Evolutionary conservation across 2,888 invertebrate species (phyloP).

Genomic region (Macaria liturata): DNA sequence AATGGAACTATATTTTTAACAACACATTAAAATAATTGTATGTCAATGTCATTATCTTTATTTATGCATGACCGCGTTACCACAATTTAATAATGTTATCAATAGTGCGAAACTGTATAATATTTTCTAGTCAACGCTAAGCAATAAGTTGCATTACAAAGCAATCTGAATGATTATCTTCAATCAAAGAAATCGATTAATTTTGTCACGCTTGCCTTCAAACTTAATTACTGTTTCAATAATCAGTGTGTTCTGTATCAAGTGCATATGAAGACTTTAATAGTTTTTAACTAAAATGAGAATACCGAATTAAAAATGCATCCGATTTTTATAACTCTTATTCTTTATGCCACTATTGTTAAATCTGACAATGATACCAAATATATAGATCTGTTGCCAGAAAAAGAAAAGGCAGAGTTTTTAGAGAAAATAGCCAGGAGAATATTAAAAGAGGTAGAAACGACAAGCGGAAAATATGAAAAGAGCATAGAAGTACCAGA

Average conservation of each 20-base stretch:
- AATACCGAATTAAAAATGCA: slow-evolving; percentile 36
- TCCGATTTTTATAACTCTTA: slow-evolving; percentile 43
- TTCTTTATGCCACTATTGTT: slow-evolving; percentile 22
- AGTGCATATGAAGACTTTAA: not conserved
- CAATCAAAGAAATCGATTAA: slow-evolving; percentile 41
- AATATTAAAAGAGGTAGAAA: slow-evolving; percentile 54
- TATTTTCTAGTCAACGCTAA: no score
- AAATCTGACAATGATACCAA: slow-evolving; percentile 46
- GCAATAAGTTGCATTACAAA: slow-evolving; percentile 14
- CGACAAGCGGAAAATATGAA: slow-evolving; percentile 34
- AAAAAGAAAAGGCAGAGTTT: slow-evolving; percentile 61
- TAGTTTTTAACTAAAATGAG: slow-evolving; percentile 35
- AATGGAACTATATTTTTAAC: no score
- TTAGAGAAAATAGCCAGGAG: slow-evolving; percentile 62
- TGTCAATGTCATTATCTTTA: no score
- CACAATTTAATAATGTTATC: no score
- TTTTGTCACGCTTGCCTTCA: slow-evolving; percentile 36
- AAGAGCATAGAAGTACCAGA: slow-evolving; percentile 50
- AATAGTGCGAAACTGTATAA: no score
- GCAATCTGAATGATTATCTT: slow-evolving; percentile 22
- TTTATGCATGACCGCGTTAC: no score
- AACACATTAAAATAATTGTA: no score
- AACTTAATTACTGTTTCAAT: slow-evolving; percentile 23
- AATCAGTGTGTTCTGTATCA: not conserved
- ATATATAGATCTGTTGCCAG: slow-evolving; percentile 63